Conservation (phyloP, 1,140 invertebrate genomes). For the Theocolax elegans region DNA sequence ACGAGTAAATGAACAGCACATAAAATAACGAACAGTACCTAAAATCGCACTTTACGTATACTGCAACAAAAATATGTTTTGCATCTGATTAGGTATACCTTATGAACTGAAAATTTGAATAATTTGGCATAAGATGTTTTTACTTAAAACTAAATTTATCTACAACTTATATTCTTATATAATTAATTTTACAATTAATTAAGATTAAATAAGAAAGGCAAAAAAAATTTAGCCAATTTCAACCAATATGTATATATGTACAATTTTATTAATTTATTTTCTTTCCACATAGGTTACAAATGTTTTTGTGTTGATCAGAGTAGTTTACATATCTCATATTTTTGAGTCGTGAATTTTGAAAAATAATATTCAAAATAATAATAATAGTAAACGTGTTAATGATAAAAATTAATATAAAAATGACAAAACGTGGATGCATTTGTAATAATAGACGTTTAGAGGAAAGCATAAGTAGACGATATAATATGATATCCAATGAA, state of each 20-base stretch:
- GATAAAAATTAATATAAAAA: not conserved
- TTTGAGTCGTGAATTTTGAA: conserved; percentile 24
- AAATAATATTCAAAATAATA: not conserved
- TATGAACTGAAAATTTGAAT: too few relatives aligned
- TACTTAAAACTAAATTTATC: not conserved
- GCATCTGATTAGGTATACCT: too few relatives aligned
- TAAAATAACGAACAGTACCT: too few relatives aligned
- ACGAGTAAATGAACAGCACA: too few relatives aligned
- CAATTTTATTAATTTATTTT: not conserved
- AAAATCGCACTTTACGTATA: too few relatives aligned
- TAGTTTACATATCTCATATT: not conserved
- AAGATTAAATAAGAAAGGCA: conserved; percentile 10
- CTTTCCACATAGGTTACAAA: too few relatives aligned
- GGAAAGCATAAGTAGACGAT: not conserved
- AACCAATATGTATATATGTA: not conserved
- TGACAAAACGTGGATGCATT: not conserved
- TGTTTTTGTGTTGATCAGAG: not conserved
- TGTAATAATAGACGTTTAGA: too few relatives aligned
- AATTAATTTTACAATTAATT: not conserved
- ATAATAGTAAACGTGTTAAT: not conserved
- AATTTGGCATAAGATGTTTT: too few relatives aligned
- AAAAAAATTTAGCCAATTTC: conserved; percentile 14
- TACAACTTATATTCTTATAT: not conserved
- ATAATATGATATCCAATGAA: not conserved
- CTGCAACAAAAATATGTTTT: too few relatives aligned